Evolutionary conservation across 2,797 vertebrate genomes (phyloP), one percentile per base, ranked within the genome.

Genomic region (Loriculus beryllinus): DNA sequence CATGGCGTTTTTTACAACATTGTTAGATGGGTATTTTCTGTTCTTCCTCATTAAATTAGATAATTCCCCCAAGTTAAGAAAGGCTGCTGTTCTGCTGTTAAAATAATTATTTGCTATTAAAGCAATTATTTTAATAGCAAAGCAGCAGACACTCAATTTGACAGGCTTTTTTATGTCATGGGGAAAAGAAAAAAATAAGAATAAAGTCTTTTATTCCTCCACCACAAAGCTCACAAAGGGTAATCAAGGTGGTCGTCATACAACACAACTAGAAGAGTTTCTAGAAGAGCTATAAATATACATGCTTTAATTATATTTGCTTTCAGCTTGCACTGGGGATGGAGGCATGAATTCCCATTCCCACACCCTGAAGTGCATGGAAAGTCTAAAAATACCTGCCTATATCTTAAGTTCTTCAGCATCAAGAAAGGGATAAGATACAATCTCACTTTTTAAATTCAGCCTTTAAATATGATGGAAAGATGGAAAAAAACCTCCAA

Each of bases 51-150:
- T 93, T 95, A 94, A 93, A 94, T 94, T 88, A 95, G 70, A 42
- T 89, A 93, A 95, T 84, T 93, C 93, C 92, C 90, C 75, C 83
- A 96, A 88, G 91, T 85, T 95, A 96, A 95, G 65, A 90, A 95
- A 95, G 92, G 63, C 86, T 92, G 78, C 78, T 72, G 87, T 92
- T 95, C 75, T 95, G 90, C 89, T 87, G 75, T 88, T 95, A 72
- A 91, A 93, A 96, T 92, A 97, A 95, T 96, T 82, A 96, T 78
- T 95, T 96, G 91, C 88, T 88, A 95, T 96, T 96, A 95, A 96
- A 93, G 84, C 59, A 95, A 96, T 94, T 80, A 96, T 92, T 80
- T 56, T 81, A 97, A 93, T 52, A 96, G 88, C 91, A 94, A 94
- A 96, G 94, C 80, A 93, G 88, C 88, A 93, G 75, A 91, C 85